Evolutionary conservation across 2,797 vertebrate genomes (phyloP), one percentile per base, ranked within the genome.

Genomic region (Epinephelus awoara): DNA sequence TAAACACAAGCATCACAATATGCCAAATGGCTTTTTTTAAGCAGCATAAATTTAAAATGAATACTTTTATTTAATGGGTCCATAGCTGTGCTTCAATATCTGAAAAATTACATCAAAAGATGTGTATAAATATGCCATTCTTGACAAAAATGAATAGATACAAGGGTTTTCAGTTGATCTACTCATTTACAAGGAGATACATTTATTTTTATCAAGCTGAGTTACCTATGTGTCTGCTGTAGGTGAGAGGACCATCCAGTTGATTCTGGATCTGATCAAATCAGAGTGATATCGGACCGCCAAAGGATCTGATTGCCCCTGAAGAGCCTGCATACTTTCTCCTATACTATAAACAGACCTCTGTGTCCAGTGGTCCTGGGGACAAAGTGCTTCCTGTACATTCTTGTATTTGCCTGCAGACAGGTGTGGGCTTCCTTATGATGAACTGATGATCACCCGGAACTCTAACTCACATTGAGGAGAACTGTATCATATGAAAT

Each of bases 231-330:
- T 29, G 27, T 29, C 40, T 40, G 69, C 77, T 81, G 50, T 74
- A 99, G 98, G 97, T 92, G 97, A 98, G 88, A 96, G 91, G 84
- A 96, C 97, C 83, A 97, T 99, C 65, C 94, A 95, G 51, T 88
- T 98, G 75, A 98, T 99, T 88, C 96, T 96, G 72, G 97, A 99
- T 86, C 84, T 99, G 93, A 97, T 99, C 85, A 96, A 95, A 92
- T 96, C 94, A 1, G 98, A 99, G 89, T 95, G 85, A 94, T 15
- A 8, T 21, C 8, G 1, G 34, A 66, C 50, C 75, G 49, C 47
- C 58, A n/a, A 18, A 51, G 49, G 50, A 59, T 21, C 29, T 21
- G 13, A 50, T 25, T 44, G 59, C 51, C 59, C 19, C 57, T 27
- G 58, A 68, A 70, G 58, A 74, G 72, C 56, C 55, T 49, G 55